phyloP scores from a whole-genome alignment of 2,888 invertebrate species.

The Thalpophila matura region DNA sequence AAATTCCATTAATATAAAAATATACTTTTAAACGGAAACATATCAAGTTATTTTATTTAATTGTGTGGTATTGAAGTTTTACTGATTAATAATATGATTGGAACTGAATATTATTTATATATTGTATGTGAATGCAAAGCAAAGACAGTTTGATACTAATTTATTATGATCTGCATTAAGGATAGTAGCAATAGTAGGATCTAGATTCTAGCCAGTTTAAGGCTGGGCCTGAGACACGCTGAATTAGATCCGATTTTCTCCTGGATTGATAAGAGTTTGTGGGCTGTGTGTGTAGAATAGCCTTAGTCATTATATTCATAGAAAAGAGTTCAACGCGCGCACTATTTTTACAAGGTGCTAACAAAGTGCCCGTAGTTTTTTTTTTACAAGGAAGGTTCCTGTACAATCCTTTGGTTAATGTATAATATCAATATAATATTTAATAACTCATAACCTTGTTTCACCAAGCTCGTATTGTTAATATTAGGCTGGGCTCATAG shows the following conservation, averaged over 20 bases:
- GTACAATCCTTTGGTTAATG: too few relatives aligned
- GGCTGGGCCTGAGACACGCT: neutral
- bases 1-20: slow-evolving; percentile 20
- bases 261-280: too few relatives aligned
- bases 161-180: slow-evolving; percentile 1
- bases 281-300: too few relatives aligned
- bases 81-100: neutral
- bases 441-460: too few relatives aligned
- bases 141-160: neutral
- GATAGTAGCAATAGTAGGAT: neutral
- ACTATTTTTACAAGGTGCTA: neutral
- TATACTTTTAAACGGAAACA: slow-evolving; percentile 8
- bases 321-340: slow-evolving; percentile 53
- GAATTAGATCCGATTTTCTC: neutral
- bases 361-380: neutral
- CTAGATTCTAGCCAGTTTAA: neutral
- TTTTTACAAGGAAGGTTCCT: neutral
- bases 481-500: too few relatives aligned
- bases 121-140: slow-evolving; percentile 16
- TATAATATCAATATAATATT: too few relatives aligned
- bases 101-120: too few relatives aligned
- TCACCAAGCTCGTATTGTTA: too few relatives aligned
- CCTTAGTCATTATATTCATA: neutral
- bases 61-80: slow-evolving; percentile 8
- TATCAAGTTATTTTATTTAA: slow-evolving; percentile 1